These are phyloP conservation scores for Daboia siamensis DNA, from an alignment of 2,113 vertebrate species.

Conservation along the genomic window DNA sequence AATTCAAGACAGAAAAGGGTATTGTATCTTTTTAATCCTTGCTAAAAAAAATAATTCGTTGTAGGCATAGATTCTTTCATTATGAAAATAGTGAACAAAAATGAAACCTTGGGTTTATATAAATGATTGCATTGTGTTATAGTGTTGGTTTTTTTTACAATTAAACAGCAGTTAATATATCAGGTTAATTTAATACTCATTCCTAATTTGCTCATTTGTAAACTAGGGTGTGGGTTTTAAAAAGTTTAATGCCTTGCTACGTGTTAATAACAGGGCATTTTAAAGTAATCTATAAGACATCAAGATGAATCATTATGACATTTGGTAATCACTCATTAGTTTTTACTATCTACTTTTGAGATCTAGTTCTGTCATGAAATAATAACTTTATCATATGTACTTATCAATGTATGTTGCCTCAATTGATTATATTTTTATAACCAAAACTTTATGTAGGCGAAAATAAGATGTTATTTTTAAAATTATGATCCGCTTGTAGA, in stretches of 20 bases:
- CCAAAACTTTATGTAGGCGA: neutral
- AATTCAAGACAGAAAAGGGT: neutral
- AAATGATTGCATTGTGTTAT: neutral
- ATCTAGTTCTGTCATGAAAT: neutral
- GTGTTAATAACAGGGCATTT: neutral
- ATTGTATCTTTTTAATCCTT: neutral
- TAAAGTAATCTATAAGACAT: neutral
- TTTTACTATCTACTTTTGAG: neutral
- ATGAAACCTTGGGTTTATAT: neutral
- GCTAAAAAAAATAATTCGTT: neutral
- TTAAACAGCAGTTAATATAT: conserved; percentile 7
- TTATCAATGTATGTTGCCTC: neutral
- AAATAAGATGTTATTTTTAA: neutral
- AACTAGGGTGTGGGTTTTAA: neutral
- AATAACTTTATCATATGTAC: neutral
- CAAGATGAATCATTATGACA: neutral
- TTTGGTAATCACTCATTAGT: neutral
- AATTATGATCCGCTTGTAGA: neutral
- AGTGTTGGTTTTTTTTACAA: neutral
- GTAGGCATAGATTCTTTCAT: neutral
- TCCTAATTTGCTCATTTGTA: conserved; percentile 3
- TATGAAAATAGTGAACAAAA: neutral
- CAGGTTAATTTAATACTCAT: neutral
- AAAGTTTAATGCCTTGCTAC: neutral
- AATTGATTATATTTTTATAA: neutral